Percentiles rank a stretch among this genome's conserved stretches.
Evolutionary conservation across 1,140 invertebrate species (phyloP).

Genomic region (Magallana ariakensis): DNA sequence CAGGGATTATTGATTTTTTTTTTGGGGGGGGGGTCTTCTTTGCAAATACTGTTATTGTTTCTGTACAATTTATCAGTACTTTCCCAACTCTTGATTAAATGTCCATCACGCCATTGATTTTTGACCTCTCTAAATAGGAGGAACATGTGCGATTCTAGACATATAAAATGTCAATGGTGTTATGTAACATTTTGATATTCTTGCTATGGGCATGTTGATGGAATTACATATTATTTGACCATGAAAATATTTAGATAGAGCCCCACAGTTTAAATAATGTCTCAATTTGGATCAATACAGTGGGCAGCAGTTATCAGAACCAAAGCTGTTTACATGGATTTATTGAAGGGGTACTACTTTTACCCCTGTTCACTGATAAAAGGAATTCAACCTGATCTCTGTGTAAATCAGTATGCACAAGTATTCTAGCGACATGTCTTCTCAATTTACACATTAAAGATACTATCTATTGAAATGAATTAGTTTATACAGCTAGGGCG

Average conservation of each 20-base stretch:
- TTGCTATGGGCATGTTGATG: background rate
- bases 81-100: no score
- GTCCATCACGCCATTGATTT: no score
- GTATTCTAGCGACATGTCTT: conserved; percentile 27
- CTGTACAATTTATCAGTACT: no score
- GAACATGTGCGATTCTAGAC: background rate
- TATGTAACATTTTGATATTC: conserved; percentile 2
- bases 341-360: background rate
- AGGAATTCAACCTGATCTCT: conserved; percentile 20
- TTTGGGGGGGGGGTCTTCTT: no score
- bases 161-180: background rate
- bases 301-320: conserved; percentile 1
- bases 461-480: conserved; percentile 39
- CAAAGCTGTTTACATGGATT: background rate
- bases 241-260: conserved; percentile 15
- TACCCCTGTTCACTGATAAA: conserved; percentile 29
- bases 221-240: conserved; percentile 2
- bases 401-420: conserved; percentile 33
- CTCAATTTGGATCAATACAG: background rate
- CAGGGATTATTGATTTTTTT: no score
- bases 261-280: background rate
- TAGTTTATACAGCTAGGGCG: conserved; percentile 28
- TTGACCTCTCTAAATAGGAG: background rate
- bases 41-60: no score
- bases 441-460: conserved; percentile 34